A percentile compares a stretch with the other conserved stretches of the same genome.
These are phyloP conservation scores for Apus apus DNA, from an alignment of 2,113 vertebrate genomes.

Conservation along the genomic window DNA sequence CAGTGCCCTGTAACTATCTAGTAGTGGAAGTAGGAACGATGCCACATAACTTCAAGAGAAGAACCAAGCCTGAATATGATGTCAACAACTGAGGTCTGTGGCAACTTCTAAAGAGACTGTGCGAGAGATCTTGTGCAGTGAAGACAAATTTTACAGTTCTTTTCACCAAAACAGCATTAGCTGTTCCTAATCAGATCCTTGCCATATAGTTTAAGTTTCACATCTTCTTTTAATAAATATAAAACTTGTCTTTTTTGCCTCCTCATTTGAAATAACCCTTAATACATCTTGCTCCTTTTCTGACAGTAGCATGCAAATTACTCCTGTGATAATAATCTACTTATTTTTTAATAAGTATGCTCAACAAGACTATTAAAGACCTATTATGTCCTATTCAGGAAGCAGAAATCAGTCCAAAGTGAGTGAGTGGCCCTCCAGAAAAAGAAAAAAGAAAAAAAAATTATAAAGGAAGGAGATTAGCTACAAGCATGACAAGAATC, in stretches of 20 bases:
- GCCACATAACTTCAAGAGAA: neutral
- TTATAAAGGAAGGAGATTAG: neutral
- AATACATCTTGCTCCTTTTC: neutral
- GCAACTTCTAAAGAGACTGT: neutral
- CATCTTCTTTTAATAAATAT: neutral
- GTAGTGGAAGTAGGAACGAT: neutral
- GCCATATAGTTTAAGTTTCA: neutral
- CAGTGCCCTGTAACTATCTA: neutral
- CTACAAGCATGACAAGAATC: neutral
- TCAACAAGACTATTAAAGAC: neutral
- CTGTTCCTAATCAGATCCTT: neutral
- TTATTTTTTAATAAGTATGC: neutral
- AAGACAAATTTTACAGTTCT: neutral
- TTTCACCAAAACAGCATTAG: neutral
- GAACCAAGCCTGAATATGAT: neutral
- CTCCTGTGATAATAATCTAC: neutral
- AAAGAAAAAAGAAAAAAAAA: neutral
- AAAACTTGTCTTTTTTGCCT: neutral
- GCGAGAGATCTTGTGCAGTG: neutral
- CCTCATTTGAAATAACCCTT: neutral
- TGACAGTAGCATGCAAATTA: neutral
- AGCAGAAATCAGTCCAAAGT: neutral
- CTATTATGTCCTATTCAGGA: neutral
- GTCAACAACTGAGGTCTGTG: neutral
- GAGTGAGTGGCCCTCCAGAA: neutral